Base-by-base conservation (phyloP, 1,140 invertebrate species). In the Heliconius hermathena region DNA sequence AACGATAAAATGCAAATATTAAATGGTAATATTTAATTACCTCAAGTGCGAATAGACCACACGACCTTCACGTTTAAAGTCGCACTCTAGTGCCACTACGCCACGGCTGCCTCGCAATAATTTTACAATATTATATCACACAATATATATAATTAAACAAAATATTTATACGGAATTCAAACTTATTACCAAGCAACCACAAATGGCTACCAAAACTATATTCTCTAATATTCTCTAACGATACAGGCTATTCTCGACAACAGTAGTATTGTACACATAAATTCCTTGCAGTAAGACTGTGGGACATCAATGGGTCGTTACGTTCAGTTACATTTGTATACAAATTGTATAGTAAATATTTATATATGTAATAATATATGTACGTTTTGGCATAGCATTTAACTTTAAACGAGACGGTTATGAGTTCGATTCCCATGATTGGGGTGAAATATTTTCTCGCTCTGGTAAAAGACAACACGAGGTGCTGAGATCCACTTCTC, bases 241-340 rank as follows among this genome's bases (percentile, higher is more conserved):
- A 66, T 66, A 66, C 60, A 66, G 11, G 60, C 60, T 13, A 66
- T 66, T 66, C 60, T 75, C 73, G 57, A 60, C n/a, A 78, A 74
- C 72, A 29, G 76, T 71, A 22, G 57, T 79, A 71, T 79, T 79
- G 73, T 49, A 29, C 18, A 18, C 78, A 79, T 79, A 79, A 79
- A 79, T 79, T 73, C 60, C 66, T 26, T 41, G 22, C 13, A 73
- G 60, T 60, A 70, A 78, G 38, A 79, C 78, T 74, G 78, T 70
- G 49, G 73, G 78, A 79, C 78, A n/a, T 79, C 78, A 49, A 79
- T 79, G 46, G 78, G 73, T 75, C 78, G 78, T 79, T 79, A 71
- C 54, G 60, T 52, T 74, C 73, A 74, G 73, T 70, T 66, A 79
- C 73, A 79, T 79, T 71, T 74, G 70, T 60, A 71, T 76, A 70